These are phyloP conservation scores for Oncorhynchus gorbuscha DNA, from an alignment of 2,113 vertebrate genomes.

Conservation along the genomic window DNA sequence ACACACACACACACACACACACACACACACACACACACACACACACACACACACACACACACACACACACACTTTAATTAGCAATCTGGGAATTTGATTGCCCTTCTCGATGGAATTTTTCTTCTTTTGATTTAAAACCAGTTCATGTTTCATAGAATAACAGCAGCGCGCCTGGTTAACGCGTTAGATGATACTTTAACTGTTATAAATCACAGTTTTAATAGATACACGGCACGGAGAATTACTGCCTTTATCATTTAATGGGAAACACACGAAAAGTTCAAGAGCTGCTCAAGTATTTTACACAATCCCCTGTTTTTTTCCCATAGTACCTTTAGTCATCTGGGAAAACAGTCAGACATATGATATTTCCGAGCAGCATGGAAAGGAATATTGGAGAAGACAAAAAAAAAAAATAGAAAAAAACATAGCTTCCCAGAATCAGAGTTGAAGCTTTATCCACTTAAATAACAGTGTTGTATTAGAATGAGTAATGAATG, in stretches of 20 bases:
- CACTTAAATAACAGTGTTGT: background rate
- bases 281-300: constrained; percentile 77
- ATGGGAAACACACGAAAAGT: constrained; percentile 75
- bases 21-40: background rate
- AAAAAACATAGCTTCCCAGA: constrained; percentile 38
- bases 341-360: constrained; percentile 38
- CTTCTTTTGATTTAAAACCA: constrained; percentile 86
- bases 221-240: constrained; percentile 79
- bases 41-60: background rate
- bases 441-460: background rate
- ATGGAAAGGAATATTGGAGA: constrained; percentile 27
- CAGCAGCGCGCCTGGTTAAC: constrained; percentile 87
- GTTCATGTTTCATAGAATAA: constrained; percentile 88
- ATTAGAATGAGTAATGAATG: background rate
- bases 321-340: background rate
- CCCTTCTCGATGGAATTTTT: constrained; percentile 74
- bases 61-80: constrained; percentile 47
- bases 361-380: constrained; percentile 39
- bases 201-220: constrained; percentile 88
- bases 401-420: constrained; percentile 55
- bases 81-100: constrained; percentile 85
- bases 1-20: too few relatives aligned
- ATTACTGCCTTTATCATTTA: constrained; percentile 83
- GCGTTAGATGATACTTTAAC: constrained; percentile 81
- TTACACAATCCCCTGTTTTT: constrained; percentile 24